Evolutionary conservation across 2,797 vertebrate species (phyloP), one percentile per base, ranked within the genome.

Genomic region (Melopsittacus undulatus): DNA sequence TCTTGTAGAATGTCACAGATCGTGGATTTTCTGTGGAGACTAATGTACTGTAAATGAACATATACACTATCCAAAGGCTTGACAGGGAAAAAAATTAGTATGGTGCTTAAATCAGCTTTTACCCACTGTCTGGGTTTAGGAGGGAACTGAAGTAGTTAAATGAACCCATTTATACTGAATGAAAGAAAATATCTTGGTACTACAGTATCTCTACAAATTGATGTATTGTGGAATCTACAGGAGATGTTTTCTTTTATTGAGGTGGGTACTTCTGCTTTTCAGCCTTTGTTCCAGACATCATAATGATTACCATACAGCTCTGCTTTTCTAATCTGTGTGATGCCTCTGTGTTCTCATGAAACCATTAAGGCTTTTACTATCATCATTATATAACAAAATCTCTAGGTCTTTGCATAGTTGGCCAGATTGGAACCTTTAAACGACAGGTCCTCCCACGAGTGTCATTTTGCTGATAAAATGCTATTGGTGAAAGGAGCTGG

Each of bases 181-280:
- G 13, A 74, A 67, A 72, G 7, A 54, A 34, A 52, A 1, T 32
- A 36, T 10, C 14, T 84, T 14, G 29, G 49, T 93, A 52, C 13
- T 75, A 7, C 6, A 52, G 24, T 61, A 64, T 68, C 57, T 54
- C 42, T 68, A 32, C 1, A 20, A 42, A 74, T 70, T 74, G 54
- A 66, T 34, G 9, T 46, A 11, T 29, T 85, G 90, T 91, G 84
- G 12, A 82, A 83, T 80, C 70, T 88, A 16, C 17, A 81, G 80
- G 89, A 92, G 91, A 95, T 89, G 29, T 80, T 83, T 87, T 89
- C 52, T 89, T 94, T 79, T 64, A 84, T 84, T 89, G 85, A 86
- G 75, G 74, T 83, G 36, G 48, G 51, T 30, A 63, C 29, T 94
- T 91, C 54, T 91, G 30, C 18, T 87, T 73, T 78, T 89, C 48